Base-by-base conservation (phyloP, 2,888 invertebrate genomes). In the Cacoxenus indagator region DNA sequence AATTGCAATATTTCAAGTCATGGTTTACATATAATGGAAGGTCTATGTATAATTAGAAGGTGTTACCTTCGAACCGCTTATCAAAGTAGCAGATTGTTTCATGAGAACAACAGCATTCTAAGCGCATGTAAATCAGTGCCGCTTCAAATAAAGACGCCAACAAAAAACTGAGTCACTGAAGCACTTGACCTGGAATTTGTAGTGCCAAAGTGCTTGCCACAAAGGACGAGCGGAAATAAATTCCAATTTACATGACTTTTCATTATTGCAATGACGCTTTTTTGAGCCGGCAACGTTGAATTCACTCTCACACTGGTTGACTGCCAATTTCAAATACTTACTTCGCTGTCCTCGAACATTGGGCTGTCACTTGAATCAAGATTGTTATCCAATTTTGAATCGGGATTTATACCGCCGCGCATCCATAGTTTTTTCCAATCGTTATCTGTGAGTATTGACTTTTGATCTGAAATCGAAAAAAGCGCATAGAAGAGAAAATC, bases 381-480 rank as follows among this genome's bases (percentile, higher is more conserved):
- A 83, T 85, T 87, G 81, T 87, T 88, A 84, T 85, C 86, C 83
- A 85, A 86, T 84, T 88, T 88, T 76, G 87, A 82, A 75, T 87
- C 87, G 75, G 86, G 83, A 84, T 83, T 87, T 78, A 87, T 84
- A 78, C 85, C 87, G 73, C 87, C 86, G 76, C 87, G 87, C 87
- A 88, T 87, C 88, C 88, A 88, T 82, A 88, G 82, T 75, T 88
- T 88, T 81, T 88, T 88, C 88, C 88, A 88, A 76, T 88, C 88
- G 83, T 85, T 88, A 82, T 88, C 88, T 82, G 88, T 88, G 76
- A 88, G 85, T 85, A 88, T 87, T 82, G 88, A 88, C 84, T 88
- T 88, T 85, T 88, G 88, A 81, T 88, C 88, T 88, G 84, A 31
- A 83, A 74, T 67, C 74, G 78, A 70, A 69, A 46, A 65, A 69